These are phyloP conservation scores for Caenorhabditis sp. DNA, from an alignment of 2,888 invertebrate genomes.

Conservation along the genomic window DNA sequence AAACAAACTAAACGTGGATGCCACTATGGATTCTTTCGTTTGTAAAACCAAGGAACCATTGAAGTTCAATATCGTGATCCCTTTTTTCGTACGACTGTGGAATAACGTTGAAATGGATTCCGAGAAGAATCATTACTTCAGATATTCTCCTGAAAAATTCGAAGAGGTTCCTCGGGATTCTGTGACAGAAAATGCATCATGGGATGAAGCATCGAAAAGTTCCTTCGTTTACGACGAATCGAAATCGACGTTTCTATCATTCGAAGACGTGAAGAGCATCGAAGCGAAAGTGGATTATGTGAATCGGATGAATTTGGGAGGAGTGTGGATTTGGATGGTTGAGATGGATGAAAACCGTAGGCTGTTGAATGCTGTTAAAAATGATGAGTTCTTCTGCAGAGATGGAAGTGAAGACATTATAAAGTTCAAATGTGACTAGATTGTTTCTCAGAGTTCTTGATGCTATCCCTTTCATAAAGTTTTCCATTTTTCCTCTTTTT, in stretches of 20 bases:
- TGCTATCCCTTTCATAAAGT: too few relatives aligned
- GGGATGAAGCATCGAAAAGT: too few relatives aligned
- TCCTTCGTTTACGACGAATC: too few relatives aligned
- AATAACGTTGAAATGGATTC: background rate
- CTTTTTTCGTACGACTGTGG: constrained; percentile 8
- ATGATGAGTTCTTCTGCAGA: background rate
- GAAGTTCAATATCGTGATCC: constrained; percentile 22
- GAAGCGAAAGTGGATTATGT: background rate
- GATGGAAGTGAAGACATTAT: background rate
- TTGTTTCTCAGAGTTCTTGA: too few relatives aligned
- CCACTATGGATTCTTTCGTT: background rate
- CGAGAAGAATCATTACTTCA: background rate
- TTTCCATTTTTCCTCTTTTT: too few relatives aligned
- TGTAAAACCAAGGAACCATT: background rate
- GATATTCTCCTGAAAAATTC: background rate
- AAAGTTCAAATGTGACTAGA: too few relatives aligned
- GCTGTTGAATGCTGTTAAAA: background rate
- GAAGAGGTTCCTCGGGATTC: background rate
- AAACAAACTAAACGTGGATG: constrained; percentile 3
- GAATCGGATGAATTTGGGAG: constrained; percentile 7
- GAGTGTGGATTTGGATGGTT: constrained; percentile 12
- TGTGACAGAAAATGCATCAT: constrained; percentile 4
- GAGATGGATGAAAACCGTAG: constrained; percentile 6
- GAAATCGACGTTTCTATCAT: too few relatives aligned
- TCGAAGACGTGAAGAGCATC: background rate